phyloP scores from a whole-genome alignment of 2,113 vertebrate species.

The Ginglymostoma cirratum region DNA sequence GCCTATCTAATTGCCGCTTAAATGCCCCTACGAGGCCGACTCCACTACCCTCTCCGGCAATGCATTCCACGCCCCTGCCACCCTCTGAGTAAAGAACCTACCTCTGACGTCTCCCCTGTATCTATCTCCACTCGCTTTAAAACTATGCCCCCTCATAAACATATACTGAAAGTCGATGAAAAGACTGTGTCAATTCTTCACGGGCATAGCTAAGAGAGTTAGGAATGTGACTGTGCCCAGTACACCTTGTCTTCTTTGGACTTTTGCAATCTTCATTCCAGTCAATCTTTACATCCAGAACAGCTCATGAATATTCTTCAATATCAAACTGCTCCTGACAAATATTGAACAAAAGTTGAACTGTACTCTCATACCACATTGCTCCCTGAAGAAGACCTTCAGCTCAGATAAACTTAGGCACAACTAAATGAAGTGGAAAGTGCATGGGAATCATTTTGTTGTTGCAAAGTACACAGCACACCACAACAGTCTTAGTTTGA shows the following conservation, averaged over 20 bases:
- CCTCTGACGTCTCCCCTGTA: too few species aligned
- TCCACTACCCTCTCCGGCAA: too few species aligned
- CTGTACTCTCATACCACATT: conserved; percentile 76
- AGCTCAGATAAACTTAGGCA: conserved; percentile 78
- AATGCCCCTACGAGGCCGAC: too few species aligned
- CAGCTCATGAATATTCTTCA: conserved; percentile 87
- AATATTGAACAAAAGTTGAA: conserved; percentile 84
- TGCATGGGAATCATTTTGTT: conserved; percentile 86
- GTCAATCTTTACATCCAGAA: conserved; percentile 82
- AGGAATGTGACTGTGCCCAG: conserved; percentile 72
- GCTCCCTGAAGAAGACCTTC: conserved; percentile 83
- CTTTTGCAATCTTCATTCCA: conserved; percentile 90
- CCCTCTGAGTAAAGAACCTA: too few species aligned
- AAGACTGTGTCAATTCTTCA: conserved; percentile 92
- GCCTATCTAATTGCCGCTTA: too few species aligned
- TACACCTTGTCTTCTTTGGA: conserved; percentile 74
- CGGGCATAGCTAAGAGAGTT: conserved; percentile 85
- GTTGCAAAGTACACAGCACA: conserved; percentile 78
- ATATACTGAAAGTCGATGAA: conserved; percentile 90
- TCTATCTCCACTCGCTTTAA: too few species aligned
- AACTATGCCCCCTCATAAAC: conserved; percentile 61
- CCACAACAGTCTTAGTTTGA: conserved; percentile 91
- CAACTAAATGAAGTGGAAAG: conserved; percentile 79
- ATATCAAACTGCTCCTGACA: conserved; percentile 96
- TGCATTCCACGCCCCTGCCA: too few species aligned